Conservation (phyloP, 2,888 invertebrate genomes). For the Chymomyza caudatula region DNA sequence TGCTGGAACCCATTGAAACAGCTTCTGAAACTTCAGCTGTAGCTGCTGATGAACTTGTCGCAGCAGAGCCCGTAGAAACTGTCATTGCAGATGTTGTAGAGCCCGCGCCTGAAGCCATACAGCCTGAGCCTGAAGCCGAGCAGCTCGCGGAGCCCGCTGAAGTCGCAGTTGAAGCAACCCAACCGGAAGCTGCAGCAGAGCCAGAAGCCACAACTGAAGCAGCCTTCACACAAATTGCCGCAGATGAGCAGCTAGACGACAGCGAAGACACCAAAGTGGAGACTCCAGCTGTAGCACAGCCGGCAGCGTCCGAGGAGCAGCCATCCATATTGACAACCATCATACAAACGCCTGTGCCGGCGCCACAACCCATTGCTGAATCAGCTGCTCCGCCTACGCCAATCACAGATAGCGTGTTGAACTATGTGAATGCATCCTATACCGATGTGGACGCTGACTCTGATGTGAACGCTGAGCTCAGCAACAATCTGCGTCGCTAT, state of each 20-base stretch:
- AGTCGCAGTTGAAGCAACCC: conserved; percentile 10
- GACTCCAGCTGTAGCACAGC: neutral
- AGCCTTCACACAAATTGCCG: neutral
- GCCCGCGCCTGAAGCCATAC: neutral
- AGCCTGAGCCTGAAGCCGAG: neutral
- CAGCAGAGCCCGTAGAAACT: neutral
- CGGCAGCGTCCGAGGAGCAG: conserved; percentile 3
- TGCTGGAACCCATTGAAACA: neutral
- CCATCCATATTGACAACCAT: conserved; percentile 69
- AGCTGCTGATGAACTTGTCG: no score
- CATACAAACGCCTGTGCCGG: conserved; percentile 41
- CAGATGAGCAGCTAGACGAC: neutral
- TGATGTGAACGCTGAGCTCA: conserved; percentile 43
- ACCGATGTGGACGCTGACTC: conserved; percentile 37
- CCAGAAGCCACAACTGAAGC: neutral
- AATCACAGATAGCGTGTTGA: conserved; percentile 69
- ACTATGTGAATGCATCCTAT: conserved; percentile 73
- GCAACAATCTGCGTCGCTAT: conserved; percentile 80
- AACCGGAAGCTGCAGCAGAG: conserved; percentile 2
- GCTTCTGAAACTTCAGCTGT: no score
- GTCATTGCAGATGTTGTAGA: conserved; percentile 5
- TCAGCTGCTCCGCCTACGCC: conserved; percentile 26
- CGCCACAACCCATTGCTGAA: neutral
- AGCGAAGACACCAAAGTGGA: conserved; percentile 4
- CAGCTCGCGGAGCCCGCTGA: neutral